Conservation (phyloP, 2,113 vertebrate species). For the Oreochromis aureus region DNA sequence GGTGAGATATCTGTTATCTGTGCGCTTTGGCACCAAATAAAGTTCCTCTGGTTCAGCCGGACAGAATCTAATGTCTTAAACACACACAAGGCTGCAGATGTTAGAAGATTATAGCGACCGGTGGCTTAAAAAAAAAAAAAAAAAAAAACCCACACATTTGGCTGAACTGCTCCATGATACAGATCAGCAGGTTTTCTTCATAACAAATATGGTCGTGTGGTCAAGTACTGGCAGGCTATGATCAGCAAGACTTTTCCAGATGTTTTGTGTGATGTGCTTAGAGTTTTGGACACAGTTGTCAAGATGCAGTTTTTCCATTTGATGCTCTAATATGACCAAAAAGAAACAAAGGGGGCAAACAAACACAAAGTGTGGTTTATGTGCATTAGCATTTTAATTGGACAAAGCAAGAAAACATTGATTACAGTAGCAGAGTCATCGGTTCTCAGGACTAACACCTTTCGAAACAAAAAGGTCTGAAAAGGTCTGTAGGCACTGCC, state of each 20-base stretch:
- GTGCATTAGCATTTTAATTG: slow-evolving; percentile 74
- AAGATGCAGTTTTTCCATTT: not conserved
- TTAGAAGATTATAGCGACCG: not conserved
- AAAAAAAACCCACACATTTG: fast-evolving
- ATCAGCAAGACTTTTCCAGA: not conserved
- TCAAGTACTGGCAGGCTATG: not conserved
- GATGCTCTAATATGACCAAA: not conserved
- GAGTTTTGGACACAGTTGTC: not conserved
- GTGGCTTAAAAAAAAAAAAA: not conserved
- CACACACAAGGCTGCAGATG: not conserved
- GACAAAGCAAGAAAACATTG: slow-evolving; percentile 75
- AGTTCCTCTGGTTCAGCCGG: not conserved
- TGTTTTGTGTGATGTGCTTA: not conserved
- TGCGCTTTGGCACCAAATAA: not conserved
- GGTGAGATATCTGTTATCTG: not conserved
- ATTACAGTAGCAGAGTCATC: slow-evolving; percentile 74
- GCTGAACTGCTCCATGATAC: not conserved
- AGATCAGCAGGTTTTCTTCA: not conserved
- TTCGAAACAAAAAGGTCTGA: slow-evolving; percentile 62
- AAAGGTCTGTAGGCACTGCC: slow-evolving; percentile 72
- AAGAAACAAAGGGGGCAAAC: not conserved
- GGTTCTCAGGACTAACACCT: slow-evolving; percentile 65
- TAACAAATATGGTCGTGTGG: not conserved
- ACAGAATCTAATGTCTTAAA: not conserved
- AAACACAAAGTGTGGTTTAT: slow-evolving; percentile 25